These are phyloP conservation scores for Exocentrus adspersus DNA, from an alignment of 2,888 invertebrate genomes.

Conservation along the genomic window DNA sequence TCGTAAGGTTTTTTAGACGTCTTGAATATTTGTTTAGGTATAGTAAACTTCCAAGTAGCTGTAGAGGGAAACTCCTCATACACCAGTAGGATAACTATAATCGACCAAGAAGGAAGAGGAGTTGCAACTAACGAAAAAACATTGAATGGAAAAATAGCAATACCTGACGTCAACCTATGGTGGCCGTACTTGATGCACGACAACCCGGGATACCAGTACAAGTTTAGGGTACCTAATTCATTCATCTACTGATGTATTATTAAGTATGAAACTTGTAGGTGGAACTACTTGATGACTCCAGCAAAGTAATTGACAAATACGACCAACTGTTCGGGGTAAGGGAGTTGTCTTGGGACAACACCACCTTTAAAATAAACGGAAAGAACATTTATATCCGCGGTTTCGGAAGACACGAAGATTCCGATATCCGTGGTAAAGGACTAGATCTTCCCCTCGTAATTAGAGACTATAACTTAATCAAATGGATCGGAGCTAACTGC, in stretches of 20 bases:
- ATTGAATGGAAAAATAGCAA: slow-evolving; percentile 69
- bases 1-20: too few relatives aligned
- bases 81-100: slow-evolving; percentile 37
- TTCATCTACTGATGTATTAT: too few relatives aligned
- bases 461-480: slow-evolving; percentile 91
- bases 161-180: slow-evolving; percentile 83
- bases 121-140: slow-evolving; percentile 65
- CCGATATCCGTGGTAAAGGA: slow-evolving; percentile 92
- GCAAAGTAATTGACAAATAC: slow-evolving; percentile 77
- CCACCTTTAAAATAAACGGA: slow-evolving; percentile 80
- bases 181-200: slow-evolving; percentile 91
- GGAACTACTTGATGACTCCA: slow-evolving; percentile 50
- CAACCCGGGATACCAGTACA: slow-evolving; percentile 85
- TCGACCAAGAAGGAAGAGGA: slow-evolving; percentile 67
- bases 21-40: slow-evolving; percentile 19
- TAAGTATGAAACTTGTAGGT: slow-evolving; percentile 23
- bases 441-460: slow-evolving; percentile 86
- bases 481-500: slow-evolving; percentile 94
- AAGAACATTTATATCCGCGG: slow-evolving; percentile 89
- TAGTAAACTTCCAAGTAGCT: slow-evolving; percentile 34
- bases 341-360: slow-evolving; percentile 80
- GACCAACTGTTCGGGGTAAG: slow-evolving; percentile 89
- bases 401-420: slow-evolving; percentile 95
- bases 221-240: slow-evolving; percentile 71
- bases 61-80: slow-evolving; percentile 28